Conservation (phyloP, 2,888 invertebrate genomes). For the Campaea margaritaria region DNA sequence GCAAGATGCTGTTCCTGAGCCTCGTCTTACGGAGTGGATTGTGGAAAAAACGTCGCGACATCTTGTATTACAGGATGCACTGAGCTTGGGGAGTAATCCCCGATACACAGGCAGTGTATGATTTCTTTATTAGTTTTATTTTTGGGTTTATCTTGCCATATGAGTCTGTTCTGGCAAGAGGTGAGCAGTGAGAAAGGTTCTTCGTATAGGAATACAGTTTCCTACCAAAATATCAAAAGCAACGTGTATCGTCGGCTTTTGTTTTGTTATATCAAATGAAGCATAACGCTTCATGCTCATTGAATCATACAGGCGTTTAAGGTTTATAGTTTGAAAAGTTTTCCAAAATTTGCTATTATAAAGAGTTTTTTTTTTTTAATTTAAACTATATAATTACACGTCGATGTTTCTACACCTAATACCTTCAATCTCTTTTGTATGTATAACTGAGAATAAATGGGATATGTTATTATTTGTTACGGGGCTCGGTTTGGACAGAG, state of each 20-base stretch:
- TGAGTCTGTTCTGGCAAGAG: background rate
- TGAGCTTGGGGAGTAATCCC: constrained; percentile 52
- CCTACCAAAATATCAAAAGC: constrained; percentile 14
- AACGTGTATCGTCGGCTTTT: constrained; percentile 16
- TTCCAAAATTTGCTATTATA: background rate
- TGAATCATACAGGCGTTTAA: constrained; percentile 27
- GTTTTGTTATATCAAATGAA: constrained; percentile 11
- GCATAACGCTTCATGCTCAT: constrained; percentile 29
- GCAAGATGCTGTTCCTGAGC: constrained; percentile 78
- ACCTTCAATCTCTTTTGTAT: too few species aligned
- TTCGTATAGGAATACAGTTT: background rate
- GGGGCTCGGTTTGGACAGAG: too few species aligned
- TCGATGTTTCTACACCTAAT: too few species aligned
- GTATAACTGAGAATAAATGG: too few species aligned
- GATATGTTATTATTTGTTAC: too few species aligned
- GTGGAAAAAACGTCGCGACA: constrained; percentile 72
- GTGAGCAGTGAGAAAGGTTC: too few species aligned
- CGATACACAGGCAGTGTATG: constrained; percentile 54
- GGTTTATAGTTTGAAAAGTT: background rate
- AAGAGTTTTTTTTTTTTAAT: too few species aligned
- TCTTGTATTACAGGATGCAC: constrained; percentile 83
- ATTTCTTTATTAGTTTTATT: constrained; percentile 49
- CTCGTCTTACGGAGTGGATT: constrained; percentile 75
- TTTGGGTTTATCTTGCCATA: constrained; percentile 21
- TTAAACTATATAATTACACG: too few species aligned